Conservation (phyloP, 1,140 invertebrate species). For the Aphidius gifuensis region DNA sequence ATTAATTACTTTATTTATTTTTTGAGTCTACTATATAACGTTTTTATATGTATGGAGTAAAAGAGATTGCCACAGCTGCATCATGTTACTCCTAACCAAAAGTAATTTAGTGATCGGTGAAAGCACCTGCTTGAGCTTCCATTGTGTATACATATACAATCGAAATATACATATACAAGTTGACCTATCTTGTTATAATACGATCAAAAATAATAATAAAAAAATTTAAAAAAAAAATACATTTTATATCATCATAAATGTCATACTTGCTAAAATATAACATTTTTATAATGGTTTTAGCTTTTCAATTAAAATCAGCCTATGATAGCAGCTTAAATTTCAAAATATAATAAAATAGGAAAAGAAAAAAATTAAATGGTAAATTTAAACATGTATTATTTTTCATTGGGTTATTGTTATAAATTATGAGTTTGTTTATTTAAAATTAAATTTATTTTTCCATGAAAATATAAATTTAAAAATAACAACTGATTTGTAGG, state of each 20-base stretch:
- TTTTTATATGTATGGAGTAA: background rate
- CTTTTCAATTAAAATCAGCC: slow-evolving; percentile 8
- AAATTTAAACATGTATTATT: too few relatives aligned
- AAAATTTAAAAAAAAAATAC: slow-evolving; percentile 1
- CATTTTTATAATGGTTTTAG: background rate
- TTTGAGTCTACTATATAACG: background rate
- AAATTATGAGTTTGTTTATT: too few relatives aligned
- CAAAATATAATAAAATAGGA: background rate
- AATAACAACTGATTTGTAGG: too few relatives aligned
- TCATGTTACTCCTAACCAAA: slow-evolving; percentile 24
- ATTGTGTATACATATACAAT: background rate
- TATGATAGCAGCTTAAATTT: background rate
- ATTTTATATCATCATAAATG: slow-evolving; percentile 22
- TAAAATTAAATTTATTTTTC: too few relatives aligned
- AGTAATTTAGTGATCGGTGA: slow-evolving; percentile 24
- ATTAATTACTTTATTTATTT: slow-evolving; percentile 2
- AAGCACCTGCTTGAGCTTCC: slow-evolving; percentile 26
- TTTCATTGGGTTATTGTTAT: too few relatives aligned
- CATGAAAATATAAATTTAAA: too few relatives aligned
- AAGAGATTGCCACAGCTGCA: slow-evolving; percentile 24
- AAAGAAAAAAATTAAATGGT: background rate
- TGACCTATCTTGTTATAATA: background rate
- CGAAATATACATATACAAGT: slow-evolving; percentile 1
- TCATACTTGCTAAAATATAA: background rate
- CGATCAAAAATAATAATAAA: too few relatives aligned